Base-by-base conservation (phyloP, 2,888 invertebrate genomes). In the Stenurella melanura region DNA sequence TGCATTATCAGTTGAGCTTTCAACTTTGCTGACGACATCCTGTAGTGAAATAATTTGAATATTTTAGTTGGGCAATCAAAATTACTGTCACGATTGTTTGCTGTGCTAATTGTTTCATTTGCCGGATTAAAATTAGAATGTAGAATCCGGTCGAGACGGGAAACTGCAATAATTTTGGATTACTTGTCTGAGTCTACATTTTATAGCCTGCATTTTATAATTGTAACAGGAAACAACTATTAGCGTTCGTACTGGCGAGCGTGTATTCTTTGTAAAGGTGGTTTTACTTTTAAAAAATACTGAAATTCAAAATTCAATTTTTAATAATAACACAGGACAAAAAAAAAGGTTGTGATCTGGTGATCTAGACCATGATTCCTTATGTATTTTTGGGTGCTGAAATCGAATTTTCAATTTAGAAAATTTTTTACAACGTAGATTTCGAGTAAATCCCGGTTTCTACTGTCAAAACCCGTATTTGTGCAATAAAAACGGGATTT, bases 11-110 rank as follows among this genome's bases (percentile, higher is more conserved):
- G 19, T 19, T 17, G 17, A 57, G 17, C 57, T 57, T 19, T 57
- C 18, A 18, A 57, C 15, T 56, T 56, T 56, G 56, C 56, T 18
- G 17, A n/a, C n/a, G n/a, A 18, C 57, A 57, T 57, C 57, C 57
- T 57, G 57, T 17, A 57, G 15, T 18, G 19, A 57, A 17, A 38
- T 38, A 64, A 38, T 34, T 38, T 64, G 18, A 64, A 64, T 64
- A 19, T 6, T 64, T 42, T 18, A 64, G 42, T 38, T 30, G n/a
- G 61, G 61, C 34, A n/a, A 61, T 61, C 21, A 61, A 34, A 61
- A 61, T 30, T 61, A 34, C 26, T 15, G 61, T 61, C 21, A 26
- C 19, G 61, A 21, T 61, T 30, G 61, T 61, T 34, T 15, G 15
- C 15, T n/a, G 15, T 15, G 42, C 42, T 15, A 15, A 0, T 50